Percentiles rank a stretch among this genome's conserved stretches.
Conservation (phyloP, 2,888 invertebrate genomes). For the Hydroisotoma schaefferi region DNA sequence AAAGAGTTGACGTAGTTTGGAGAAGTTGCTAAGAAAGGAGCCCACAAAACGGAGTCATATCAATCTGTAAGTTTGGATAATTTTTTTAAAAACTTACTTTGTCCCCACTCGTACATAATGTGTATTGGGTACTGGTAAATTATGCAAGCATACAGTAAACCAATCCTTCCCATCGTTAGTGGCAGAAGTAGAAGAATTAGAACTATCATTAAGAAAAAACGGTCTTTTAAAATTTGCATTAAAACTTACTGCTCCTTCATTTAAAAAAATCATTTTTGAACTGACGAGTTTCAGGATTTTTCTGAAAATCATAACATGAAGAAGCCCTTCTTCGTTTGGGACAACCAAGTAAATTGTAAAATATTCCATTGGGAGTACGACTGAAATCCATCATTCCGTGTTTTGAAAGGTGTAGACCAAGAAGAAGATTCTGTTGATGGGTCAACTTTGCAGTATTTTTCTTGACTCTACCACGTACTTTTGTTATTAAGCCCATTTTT, state of each 20-base stretch:
- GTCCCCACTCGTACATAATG: slow-evolving; percentile 33
- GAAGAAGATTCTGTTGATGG: background rate
- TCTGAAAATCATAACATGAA: slow-evolving; percentile 21
- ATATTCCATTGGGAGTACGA: slow-evolving; percentile 16
- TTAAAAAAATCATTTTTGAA: background rate
- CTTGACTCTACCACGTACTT: slow-evolving; percentile 35
- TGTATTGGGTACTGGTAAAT: slow-evolving; percentile 52
- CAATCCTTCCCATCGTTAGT: slow-evolving; percentile 57
- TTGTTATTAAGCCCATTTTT: slow-evolving; percentile 40
- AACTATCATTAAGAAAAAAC: slow-evolving; percentile 20
- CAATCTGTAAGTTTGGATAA: background rate
- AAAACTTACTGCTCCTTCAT: background rate
- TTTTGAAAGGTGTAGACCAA: slow-evolving; percentile 8
- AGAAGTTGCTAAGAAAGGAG: background rate
- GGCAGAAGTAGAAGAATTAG: slow-evolving; percentile 50
- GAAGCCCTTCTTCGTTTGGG: slow-evolving; percentile 5
- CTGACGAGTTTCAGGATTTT: slow-evolving; percentile 43
- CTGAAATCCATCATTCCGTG: slow-evolving; percentile 20
- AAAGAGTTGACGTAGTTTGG: too few species aligned
- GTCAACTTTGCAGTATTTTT: slow-evolving; percentile 20
- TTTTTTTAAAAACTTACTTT: slow-evolving; percentile 27
- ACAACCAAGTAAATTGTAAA: slow-evolving; percentile 23
- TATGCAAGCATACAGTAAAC: slow-evolving; percentile 63
- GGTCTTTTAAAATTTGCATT: background rate
- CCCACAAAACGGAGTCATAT: background rate